Conservation (phyloP, 2,797 vertebrate genomes). For the Adelosebastes latens region DNA sequence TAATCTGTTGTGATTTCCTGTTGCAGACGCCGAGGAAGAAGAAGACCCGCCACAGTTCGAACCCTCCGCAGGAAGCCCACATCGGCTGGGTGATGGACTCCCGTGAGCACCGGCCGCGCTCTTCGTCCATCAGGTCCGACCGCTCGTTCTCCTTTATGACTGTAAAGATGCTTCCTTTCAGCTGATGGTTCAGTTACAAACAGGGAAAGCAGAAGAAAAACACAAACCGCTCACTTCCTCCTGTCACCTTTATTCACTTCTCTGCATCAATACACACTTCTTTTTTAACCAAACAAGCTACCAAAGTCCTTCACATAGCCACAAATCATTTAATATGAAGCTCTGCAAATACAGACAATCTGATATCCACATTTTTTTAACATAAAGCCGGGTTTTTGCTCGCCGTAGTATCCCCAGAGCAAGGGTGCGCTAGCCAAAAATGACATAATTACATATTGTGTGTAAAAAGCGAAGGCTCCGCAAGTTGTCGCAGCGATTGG, state of each 20-base stretch:
- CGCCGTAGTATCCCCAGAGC: no score
- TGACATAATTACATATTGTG: no score
- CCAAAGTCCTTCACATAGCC: background rate
- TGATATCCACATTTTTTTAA: background rate
- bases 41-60: slow-evolving; percentile 92
- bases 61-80: slow-evolving; percentile 91
- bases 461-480: no score
- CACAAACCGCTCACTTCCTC: background rate
- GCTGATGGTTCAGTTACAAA: background rate
- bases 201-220: background rate
- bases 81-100: slow-evolving; percentile 98
- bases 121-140: slow-evolving; percentile 88
- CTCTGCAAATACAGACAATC: background rate
- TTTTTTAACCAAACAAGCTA: background rate
- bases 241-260: slow-evolving; percentile 1
- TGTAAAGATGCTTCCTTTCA: background rate
- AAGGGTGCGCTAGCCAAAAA: no score
- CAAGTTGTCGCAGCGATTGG: no score
- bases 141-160: background rate
- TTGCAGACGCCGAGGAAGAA: slow-evolving; percentile 90
- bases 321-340: background rate
- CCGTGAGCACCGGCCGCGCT: slow-evolving; percentile 88
- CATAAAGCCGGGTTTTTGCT: no score
- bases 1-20: background rate
- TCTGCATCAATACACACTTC: background rate